Evolutionary conservation across 1,140 invertebrate genomes (phyloP).

Genomic region (Acromyrmex charruanus): DNA sequence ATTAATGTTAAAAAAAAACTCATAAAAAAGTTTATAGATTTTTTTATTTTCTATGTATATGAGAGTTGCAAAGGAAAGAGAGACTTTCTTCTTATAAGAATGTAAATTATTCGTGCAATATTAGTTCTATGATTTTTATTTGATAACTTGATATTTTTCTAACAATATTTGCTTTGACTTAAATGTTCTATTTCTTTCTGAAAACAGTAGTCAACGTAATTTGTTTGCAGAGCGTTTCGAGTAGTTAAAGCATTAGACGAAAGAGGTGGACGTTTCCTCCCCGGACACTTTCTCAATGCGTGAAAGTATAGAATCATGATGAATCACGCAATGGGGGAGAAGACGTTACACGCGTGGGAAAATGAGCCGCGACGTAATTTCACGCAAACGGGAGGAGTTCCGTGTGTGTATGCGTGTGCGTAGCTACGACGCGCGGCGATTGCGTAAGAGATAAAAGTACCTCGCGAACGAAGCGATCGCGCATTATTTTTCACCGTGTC

Average conservation of each 20-base stretch:
- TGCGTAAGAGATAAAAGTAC: not conserved
- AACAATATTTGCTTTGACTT: not conserved
- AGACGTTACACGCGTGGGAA: slow-evolving; percentile 8
- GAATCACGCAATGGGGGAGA: not conserved
- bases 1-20: not conserved
- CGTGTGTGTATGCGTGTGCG: slow-evolving; percentile 1
- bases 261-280: not conserved
- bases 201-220: not conserved
- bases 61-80: not conserved
- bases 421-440: not conserved
- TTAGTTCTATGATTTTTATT: not conserved
- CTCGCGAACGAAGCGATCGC: slow-evolving; percentile 43
- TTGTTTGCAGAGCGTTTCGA: not conserved
- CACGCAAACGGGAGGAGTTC: not conserved
- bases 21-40: not conserved
- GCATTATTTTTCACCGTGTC: slow-evolving; percentile 26
- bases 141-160: not conserved
- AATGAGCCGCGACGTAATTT: not conserved
- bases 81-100: not conserved
- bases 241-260: not conserved
- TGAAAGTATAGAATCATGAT: not conserved
- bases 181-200: not conserved
- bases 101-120: slow-evolving; percentile 6
- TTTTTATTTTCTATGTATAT: not conserved
- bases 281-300: not conserved